These are phyloP conservation scores for Lampropteryx suffumata DNA, from an alignment of 2,888 invertebrate genomes.

Conservation along the genomic window DNA sequence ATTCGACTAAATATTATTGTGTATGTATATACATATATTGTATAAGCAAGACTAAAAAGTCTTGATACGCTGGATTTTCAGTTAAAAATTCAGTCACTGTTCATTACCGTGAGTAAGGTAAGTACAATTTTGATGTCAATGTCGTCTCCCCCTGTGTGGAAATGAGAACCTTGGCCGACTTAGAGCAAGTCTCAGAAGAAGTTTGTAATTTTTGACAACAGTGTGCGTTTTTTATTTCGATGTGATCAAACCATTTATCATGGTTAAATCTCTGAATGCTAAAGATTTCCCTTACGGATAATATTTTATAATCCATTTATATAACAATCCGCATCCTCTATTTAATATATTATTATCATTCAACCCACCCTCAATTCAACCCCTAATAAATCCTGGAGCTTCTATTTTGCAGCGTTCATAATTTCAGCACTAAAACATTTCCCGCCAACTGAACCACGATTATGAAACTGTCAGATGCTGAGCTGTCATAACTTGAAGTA, in stretches of 20 bases:
- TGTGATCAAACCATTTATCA: no score
- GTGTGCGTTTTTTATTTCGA: no score
- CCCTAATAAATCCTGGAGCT: slow-evolving; percentile 14
- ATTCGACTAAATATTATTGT: no score
- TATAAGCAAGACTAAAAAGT: no score
- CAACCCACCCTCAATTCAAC: slow-evolving; percentile 1
- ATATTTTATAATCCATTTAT: slow-evolving; percentile 5
- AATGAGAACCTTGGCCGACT: background rate
- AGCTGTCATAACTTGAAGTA: slow-evolving; percentile 34
- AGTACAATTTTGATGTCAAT: slow-evolving; percentile 4
- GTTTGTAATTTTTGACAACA: no score
- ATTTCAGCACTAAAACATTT: slow-evolving; percentile 23
- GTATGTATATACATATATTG: no score
- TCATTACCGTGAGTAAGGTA: background rate
- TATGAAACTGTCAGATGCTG: slow-evolving; percentile 32
- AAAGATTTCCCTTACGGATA: background rate
- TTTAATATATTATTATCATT: slow-evolving; percentile 5
- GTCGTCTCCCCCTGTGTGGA: background rate
- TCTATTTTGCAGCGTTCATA: slow-evolving; percentile 19
- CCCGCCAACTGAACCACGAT: slow-evolving; percentile 27
- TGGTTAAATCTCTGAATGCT: no score
- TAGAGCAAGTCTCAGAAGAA: no score
- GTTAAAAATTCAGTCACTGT: no score
- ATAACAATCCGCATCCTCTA: slow-evolving; percentile 7
- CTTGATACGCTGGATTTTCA: no score